Evolutionary conservation across 2,888 invertebrate species (phyloP).

Genomic region (Schizaphis graminum): DNA sequence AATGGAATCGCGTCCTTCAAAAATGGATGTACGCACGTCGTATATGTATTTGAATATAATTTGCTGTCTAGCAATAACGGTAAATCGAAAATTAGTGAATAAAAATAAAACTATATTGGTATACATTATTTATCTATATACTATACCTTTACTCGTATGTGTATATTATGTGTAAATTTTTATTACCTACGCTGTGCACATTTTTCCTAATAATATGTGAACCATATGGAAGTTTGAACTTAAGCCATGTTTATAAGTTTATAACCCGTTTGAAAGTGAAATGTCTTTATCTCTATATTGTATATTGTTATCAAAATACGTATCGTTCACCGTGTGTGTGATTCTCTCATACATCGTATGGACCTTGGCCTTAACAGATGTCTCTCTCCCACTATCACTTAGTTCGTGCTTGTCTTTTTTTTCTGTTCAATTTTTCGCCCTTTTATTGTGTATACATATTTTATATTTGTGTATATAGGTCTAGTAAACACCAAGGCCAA

Average conservation of each 20-base stretch:
- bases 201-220: background rate
- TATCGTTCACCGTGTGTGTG: background rate
- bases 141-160: background rate
- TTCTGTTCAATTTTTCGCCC: conserved; percentile 16
- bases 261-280: background rate
- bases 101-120: background rate
- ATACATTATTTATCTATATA: background rate
- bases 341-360: background rate
- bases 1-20: conserved; percentile 31
- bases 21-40: background rate
- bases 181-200: background rate
- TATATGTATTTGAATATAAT: background rate
- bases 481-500: conserved; percentile 51
- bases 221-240: background rate
- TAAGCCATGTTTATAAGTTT: background rate
- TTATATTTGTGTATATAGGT: conserved; percentile 17
- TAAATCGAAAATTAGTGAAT: conserved; percentile 9
- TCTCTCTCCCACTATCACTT: background rate
- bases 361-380: background rate
- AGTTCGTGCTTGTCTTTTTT: background rate
- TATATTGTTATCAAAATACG: background rate
- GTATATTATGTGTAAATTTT: background rate
- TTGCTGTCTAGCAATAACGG: background rate
- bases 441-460: conserved; percentile 40
- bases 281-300: background rate